These are phyloP conservation scores for Podarcis lilfordi DNA, from an alignment of 2,797 vertebrate species.

Conservation along the genomic window DNA sequence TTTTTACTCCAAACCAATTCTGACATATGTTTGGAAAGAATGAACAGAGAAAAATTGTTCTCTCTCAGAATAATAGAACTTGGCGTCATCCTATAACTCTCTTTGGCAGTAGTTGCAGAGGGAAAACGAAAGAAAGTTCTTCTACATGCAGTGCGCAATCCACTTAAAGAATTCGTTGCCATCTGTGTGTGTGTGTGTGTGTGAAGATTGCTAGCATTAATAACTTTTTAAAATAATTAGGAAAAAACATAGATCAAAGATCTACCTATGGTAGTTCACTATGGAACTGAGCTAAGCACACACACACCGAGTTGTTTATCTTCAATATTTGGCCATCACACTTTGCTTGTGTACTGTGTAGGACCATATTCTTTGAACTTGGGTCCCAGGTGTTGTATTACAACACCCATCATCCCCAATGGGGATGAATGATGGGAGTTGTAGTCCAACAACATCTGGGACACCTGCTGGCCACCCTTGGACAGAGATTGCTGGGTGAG, in stretches of 20 bases:
- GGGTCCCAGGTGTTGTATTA: too few species aligned
- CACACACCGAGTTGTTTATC: neutral
- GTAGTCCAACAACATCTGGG: neutral
- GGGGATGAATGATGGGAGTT: neutral
- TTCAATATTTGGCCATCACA: neutral
- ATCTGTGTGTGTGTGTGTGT: neutral
- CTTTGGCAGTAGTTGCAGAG: neutral
- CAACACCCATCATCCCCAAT: too few species aligned
- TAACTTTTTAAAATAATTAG: neutral
- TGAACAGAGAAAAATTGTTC: neutral
- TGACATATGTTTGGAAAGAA: slow-evolving; percentile 3
- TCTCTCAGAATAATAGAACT: neutral
- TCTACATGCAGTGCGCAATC: neutral
- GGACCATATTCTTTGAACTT: too few species aligned
- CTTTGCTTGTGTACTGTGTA: too few species aligned
- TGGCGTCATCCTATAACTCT: neutral
- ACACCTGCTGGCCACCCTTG: neutral
- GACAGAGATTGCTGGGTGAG: neutral
- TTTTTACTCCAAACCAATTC: neutral
- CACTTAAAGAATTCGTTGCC: neutral
- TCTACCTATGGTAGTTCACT: neutral
- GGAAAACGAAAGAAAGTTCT: neutral
- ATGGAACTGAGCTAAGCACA: too few species aligned
- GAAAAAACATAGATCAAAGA: neutral
- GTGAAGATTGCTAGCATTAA: neutral